A percentile compares a stretch with the other conserved stretches of the same genome.
phyloP scores from a whole-genome alignment of 2,797 vertebrate genomes.

The Eleutherodactylus coqui region DNA sequence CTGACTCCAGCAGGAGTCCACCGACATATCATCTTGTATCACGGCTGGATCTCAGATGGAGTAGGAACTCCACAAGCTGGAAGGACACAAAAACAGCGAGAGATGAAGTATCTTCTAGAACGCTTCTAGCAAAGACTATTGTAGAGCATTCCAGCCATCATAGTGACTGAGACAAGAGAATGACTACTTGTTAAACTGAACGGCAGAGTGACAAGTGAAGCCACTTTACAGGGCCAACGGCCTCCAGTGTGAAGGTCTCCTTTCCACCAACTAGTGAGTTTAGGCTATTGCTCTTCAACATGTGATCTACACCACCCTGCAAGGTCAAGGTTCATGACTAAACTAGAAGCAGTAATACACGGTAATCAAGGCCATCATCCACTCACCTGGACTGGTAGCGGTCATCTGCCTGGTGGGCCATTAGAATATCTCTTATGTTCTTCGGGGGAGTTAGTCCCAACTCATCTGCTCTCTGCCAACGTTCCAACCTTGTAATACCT shows the following conservation, averaged over 20 bases:
- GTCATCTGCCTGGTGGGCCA: background rate
- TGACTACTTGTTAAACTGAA: background rate
- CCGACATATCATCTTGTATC: no score
- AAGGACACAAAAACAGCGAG: background rate
- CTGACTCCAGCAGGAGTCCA: background rate
- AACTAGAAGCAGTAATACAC: background rate
- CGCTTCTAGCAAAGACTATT: no score
- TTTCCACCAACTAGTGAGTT: background rate
- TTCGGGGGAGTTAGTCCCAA: background rate
- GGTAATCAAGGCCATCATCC: background rate
- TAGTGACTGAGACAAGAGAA: background rate
- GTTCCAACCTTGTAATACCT: slow-evolving; percentile 7
- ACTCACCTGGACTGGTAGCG: slow-evolving; percentile 13
- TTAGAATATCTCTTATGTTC: slow-evolving; percentile 17
- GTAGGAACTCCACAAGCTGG: slow-evolving; percentile 25
- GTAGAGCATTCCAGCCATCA: background rate
- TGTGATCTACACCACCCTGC: background rate
- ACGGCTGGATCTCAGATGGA: background rate
- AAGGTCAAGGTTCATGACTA: background rate
- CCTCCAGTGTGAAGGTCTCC: no score
- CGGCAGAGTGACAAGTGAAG: background rate
- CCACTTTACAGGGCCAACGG: background rate
- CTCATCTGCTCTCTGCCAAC: slow-evolving; percentile 16
- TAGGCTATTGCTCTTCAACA: no score
- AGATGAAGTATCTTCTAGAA: background rate